A percentile compares a stretch with the other conserved stretches of the same genome.
phyloP scores from a whole-genome alignment of 2,797 vertebrate genomes.

The Cirrhinus mrigala region DNA sequence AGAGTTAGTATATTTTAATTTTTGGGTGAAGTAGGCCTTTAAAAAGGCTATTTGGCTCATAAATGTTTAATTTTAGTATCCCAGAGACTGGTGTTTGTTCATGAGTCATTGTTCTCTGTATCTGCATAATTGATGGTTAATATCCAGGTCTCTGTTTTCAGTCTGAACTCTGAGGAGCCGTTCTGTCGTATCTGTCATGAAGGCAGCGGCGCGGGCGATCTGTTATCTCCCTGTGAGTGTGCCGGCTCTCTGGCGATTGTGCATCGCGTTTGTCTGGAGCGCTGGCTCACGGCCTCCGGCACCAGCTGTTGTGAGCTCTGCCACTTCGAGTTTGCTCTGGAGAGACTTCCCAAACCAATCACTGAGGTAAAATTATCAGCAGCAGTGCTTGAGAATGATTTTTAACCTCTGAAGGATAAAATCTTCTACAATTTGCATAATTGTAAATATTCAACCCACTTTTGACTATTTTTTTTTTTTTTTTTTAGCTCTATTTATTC shows the following conservation, averaged over 20 bases:
- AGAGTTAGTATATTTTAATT: not conserved
- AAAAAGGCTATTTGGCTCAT: not conserved
- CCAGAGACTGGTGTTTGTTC: not conserved
- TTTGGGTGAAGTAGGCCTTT: not conserved
- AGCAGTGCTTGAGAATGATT: not conserved
- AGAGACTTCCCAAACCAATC: conserved; percentile 72
- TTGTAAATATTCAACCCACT: not conserved
- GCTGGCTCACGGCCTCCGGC: conserved; percentile 76
- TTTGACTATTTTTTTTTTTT: not conserved
- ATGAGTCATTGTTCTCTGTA: not conserved
- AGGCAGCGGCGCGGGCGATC: conserved; percentile 59
- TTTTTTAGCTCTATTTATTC: not conserved
- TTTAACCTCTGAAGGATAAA: not conserved
- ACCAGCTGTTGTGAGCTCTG: conserved; percentile 79
- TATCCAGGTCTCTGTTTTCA: conserved; percentile 18
- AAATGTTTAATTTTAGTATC: not conserved
- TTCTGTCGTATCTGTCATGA: conserved; percentile 81
- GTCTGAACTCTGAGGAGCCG: conserved; percentile 65
- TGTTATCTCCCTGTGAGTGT: conserved; percentile 77
- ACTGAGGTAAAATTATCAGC: conserved; percentile 68
- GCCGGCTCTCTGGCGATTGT: conserved; percentile 74
- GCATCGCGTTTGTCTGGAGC: conserved; percentile 76
- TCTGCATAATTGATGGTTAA: not conserved
- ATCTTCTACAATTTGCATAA: too few relatives aligned
- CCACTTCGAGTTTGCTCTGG: conserved; percentile 72